A percentile compares a stretch with the other conserved stretches of the same genome.
phyloP scores from a whole-genome alignment of 2,888 invertebrate species.

The Mesorhabditis sp. region DNA sequence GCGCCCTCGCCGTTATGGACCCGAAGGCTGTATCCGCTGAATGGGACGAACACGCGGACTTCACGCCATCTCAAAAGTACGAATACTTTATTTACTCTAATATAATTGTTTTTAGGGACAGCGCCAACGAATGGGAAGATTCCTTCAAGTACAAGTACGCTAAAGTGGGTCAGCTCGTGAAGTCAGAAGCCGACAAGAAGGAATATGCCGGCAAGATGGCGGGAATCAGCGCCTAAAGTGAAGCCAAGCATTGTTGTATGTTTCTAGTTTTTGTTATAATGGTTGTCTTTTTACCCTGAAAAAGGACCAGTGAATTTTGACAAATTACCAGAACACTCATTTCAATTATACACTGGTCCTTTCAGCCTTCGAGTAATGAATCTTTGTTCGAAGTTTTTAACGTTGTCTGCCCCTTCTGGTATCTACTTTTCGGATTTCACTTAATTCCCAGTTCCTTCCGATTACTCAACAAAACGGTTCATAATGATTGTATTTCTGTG shows the following conservation, averaged over 20 bases:
- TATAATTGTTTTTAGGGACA: conserved; percentile 22
- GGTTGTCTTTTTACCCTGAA: background rate
- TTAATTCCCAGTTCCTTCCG: no score
- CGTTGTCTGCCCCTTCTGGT: no score
- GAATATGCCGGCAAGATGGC: conserved; percentile 31
- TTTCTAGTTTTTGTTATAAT: background rate
- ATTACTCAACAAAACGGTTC: no score
- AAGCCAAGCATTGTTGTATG: background rate
- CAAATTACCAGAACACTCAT: no score
- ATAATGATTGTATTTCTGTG: no score
- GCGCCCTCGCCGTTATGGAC: conserved; percentile 51
- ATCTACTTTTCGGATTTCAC: no score
- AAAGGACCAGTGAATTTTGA: background rate
- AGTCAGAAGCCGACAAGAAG: conserved; percentile 29
- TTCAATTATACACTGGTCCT: no score
- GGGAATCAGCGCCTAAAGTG: conserved; percentile 16
- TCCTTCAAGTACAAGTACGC: conserved; percentile 40
- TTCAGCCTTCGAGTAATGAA: no score
- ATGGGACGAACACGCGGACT: conserved; percentile 45
- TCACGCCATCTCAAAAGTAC: conserved; percentile 15
- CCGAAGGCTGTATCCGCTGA: conserved; percentile 41
- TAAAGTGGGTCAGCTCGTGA: conserved; percentile 45
- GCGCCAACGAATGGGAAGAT: conserved; percentile 38
- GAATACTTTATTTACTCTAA: background rate
- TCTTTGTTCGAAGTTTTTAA: no score